Evolutionary conservation across 2,888 invertebrate genomes (phyloP).

Genomic region (Phalangium opilio): DNA sequence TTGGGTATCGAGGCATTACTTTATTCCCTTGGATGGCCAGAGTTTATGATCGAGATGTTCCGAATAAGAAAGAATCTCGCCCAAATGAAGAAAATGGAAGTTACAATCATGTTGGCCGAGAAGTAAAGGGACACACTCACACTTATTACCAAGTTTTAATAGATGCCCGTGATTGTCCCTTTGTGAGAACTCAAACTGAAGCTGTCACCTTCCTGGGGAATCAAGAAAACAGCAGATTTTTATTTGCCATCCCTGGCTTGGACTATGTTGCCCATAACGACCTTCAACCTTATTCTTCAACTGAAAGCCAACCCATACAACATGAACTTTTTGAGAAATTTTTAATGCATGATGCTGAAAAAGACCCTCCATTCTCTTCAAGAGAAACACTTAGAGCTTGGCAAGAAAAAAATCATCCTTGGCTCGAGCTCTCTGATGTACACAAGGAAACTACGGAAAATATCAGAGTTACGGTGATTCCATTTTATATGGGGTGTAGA

Average conservation of each 20-base stretch:
- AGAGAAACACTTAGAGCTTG: constrained; percentile 83
- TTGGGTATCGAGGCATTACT: constrained; percentile 92
- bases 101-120: constrained; percentile 23
- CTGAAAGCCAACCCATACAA: constrained; percentile 66
- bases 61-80: constrained; percentile 45
- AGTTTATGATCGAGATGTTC: constrained; percentile 82
- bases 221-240: constrained; percentile 81
- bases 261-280: constrained; percentile 98
- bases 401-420: constrained; percentile 95
- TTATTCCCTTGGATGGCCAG: constrained; percentile 92
- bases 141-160: constrained; percentile 89
- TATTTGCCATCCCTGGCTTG: constrained; percentile 85
- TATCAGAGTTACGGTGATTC: constrained; percentile 91
- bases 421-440: constrained; percentile 89
- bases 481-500: constrained; percentile 92
- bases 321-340: constrained; percentile 97
- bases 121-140: constrained; percentile 63
- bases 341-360: constrained; percentile 58
- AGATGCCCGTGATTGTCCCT: constrained; percentile 90
- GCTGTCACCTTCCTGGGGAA: constrained; percentile 93
- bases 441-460: constrained; percentile 94
- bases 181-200: constrained; percentile 96
- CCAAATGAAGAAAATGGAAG: constrained; percentile 13
- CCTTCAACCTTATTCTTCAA: constrained; percentile 81
- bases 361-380: constrained; percentile 72